A percentile compares a stretch with the other conserved stretches of the same genome.
phyloP scores from a whole-genome alignment of 2,888 invertebrate genomes.

The Cosmia pyralina region DNA sequence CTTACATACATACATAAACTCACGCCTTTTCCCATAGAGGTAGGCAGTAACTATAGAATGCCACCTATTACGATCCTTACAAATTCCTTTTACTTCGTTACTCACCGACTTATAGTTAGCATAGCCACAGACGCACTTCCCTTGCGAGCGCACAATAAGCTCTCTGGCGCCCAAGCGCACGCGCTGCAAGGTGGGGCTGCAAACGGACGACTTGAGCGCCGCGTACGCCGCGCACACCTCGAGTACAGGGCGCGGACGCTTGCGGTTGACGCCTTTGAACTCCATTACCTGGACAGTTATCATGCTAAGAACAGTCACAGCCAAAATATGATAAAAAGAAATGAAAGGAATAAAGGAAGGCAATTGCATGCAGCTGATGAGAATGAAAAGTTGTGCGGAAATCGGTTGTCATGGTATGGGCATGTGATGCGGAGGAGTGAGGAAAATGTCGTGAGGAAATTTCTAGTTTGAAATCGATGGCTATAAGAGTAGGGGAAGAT shows the following conservation, averaged over 20 bases:
- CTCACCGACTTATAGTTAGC: conserved; percentile 71
- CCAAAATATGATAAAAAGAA: neutral
- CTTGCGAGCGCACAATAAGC: conserved; percentile 71
- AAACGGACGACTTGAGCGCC: conserved; percentile 71
- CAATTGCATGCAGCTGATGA: neutral
- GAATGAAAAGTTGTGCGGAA: no score
- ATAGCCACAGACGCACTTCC: conserved; percentile 80
- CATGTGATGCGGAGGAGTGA: neutral
- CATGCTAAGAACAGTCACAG: neutral
- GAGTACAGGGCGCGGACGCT: conserved; percentile 76
- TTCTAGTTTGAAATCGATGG: no score
- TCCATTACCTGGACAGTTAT: conserved; percentile 78
- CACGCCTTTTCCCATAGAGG: neutral
- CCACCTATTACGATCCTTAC: neutral
- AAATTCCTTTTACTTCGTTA: neutral
- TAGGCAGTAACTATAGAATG: neutral
- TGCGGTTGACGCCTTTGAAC: conserved; percentile 70
- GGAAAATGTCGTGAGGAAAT: neutral
- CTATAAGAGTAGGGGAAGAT: no score
- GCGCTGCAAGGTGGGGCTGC: conserved; percentile 73
- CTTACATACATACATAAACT: neutral
- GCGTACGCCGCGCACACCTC: conserved; percentile 75
- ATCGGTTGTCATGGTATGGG: neutral
- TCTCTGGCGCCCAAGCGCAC: conserved; percentile 73
- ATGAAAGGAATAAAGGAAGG: neutral